These are phyloP conservation scores for Scrobipalpa costella DNA, from an alignment of 2,888 invertebrate species.

Conservation along the genomic window DNA sequence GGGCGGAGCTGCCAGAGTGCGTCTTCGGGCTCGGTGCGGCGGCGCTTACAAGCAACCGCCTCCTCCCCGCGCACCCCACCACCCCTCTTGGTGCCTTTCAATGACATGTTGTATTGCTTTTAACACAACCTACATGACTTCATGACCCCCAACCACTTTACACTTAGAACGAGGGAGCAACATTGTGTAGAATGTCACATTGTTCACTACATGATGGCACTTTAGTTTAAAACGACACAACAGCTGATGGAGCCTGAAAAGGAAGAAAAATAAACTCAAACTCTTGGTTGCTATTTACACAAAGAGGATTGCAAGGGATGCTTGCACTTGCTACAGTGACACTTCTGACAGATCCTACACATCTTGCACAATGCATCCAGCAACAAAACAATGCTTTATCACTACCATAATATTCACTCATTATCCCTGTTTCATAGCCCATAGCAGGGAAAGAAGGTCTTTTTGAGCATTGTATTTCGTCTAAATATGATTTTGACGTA, in stretches of 20 bases:
- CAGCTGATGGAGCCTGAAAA: conserved; percentile 61
- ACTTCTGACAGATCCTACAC: conserved; percentile 34
- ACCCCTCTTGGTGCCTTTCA: conserved; percentile 76
- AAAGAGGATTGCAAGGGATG: neutral
- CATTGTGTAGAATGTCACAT: conserved; percentile 78
- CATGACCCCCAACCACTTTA: conserved; percentile 69
- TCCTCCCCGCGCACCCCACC: conserved; percentile 70
- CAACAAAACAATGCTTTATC: conserved; percentile 42
- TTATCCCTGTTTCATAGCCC: conserved; percentile 15
- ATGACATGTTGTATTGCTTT: conserved; percentile 65
- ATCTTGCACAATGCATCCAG: conserved; percentile 33
- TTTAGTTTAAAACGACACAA: conserved; percentile 56
- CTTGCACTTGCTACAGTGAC: neutral
- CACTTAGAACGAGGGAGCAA: conserved; percentile 76
- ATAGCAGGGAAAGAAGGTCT: neutral
- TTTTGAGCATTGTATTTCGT: conserved; percentile 35
- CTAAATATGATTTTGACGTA: conserved; percentile 49
- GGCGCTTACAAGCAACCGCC: conserved; percentile 71
- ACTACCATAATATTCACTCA: conserved; percentile 24
- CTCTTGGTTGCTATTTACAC: neutral
- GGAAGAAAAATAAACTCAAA: conserved; percentile 23
- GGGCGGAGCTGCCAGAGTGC: conserved; percentile 90
- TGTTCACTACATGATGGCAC: conserved; percentile 72
- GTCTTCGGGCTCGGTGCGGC: conserved; percentile 72
- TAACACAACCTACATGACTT: conserved; percentile 75